Evolutionary conservation across 2,113 vertebrate genomes (phyloP), one percentile per base, ranked within the genome.

Genomic region (Bolborhynchus lineola): DNA sequence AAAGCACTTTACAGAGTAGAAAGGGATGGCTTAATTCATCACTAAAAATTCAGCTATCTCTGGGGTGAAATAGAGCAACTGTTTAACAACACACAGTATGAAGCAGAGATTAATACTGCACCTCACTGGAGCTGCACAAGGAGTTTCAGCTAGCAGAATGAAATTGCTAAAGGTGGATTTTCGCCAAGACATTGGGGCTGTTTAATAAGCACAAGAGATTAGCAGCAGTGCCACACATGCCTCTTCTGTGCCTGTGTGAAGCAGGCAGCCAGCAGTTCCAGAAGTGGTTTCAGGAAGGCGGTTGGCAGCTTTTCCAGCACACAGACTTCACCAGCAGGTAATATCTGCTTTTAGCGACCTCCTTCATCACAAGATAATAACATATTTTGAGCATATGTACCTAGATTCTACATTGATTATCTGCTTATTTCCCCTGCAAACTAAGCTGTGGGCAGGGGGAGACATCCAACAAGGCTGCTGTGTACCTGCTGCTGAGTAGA

Each of bases 161-260:
- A 75, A 95, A 76, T 75, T 90, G 90, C 86, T 93, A 33, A 46
- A 91, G 92, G 49, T 95, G 88, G 86, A 89, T 89, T 93, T 92
- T 94, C 0, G 29, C 85, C 93, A 96, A 88, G 92, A 85, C 70
- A 44, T 74, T 62, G 39, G 78, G 70, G 59, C 63, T 92, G 81
- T 92, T 96, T 96, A 93, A 92, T 64, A 93, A 95, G 67, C 1
- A 0, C 74, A 60, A 42, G 88, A 89, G 86, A 94, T 92, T 92
- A 96, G 77, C 2, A 0, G 70, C 84, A 53, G 74, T 72, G 77
- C 44, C 88, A 79, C 76, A 87, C 70, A 35, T 94, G 81, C 62
- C 60, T 82, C 81, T 96, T 1, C 3, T 37, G 64, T 82, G 77
- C 76, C 62, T 83, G 15, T 75, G 77, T 49, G 59, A 60, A 91